Conservation (phyloP, 2,113 vertebrate genomes). For the Numenius arquata region DNA sequence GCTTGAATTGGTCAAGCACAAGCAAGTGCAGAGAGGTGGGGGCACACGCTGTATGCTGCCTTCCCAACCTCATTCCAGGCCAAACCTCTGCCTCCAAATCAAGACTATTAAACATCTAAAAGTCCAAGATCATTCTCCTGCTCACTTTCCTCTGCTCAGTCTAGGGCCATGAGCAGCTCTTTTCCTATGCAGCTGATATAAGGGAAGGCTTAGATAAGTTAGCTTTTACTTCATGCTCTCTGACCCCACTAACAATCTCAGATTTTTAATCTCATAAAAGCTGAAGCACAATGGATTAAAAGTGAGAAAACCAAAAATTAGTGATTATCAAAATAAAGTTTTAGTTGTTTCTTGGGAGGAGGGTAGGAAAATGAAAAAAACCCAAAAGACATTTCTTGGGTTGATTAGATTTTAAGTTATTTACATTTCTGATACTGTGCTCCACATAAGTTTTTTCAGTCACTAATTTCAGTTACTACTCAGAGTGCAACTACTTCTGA, state of each 20-base stretch:
- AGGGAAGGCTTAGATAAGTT: background rate
- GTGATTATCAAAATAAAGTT: background rate
- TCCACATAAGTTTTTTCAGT: background rate
- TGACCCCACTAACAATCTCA: background rate
- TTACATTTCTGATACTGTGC: background rate
- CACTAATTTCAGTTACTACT: background rate
- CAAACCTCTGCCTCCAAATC: background rate
- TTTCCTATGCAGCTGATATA: background rate
- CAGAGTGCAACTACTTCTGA: background rate
- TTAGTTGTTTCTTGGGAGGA: background rate
- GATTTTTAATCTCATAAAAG: background rate
- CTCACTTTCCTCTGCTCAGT: background rate
- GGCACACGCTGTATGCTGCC: background rate
- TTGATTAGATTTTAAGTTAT: background rate
- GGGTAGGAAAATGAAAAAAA: background rate
- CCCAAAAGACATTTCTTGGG: background rate
- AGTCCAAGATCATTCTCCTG: background rate
- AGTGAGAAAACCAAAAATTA: background rate
- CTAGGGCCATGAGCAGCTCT: background rate
- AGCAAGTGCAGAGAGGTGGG: background rate
- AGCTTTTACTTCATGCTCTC: background rate
- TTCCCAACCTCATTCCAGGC: background rate
- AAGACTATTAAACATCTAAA: background rate
- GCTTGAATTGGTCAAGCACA: background rate
- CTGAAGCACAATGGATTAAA: background rate